Conservation (phyloP, 2,888 invertebrate genomes). For the Caenorhabditis zanzibari region DNA sequence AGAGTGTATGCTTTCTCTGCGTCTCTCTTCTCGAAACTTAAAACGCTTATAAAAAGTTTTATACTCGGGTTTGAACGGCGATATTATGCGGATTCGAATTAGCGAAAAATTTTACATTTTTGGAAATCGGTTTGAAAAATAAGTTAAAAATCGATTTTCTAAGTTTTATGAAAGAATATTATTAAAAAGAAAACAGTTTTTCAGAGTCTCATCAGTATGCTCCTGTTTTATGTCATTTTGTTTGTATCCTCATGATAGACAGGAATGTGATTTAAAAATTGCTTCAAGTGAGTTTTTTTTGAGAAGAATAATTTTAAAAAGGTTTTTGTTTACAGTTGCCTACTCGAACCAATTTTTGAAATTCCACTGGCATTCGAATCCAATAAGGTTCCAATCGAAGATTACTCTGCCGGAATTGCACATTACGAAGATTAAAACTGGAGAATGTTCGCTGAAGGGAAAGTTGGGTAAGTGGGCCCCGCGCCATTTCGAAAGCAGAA, state of each 20-base stretch:
- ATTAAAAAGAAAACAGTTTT: background rate
- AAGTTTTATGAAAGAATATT: no score
- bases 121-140: no score
- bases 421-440: slow-evolving; percentile 74
- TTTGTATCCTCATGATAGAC: slow-evolving; percentile 81
- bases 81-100: no score
- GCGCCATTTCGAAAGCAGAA: no score
- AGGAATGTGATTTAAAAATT: slow-evolving; percentile 78
- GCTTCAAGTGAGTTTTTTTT: slow-evolving; percentile 76
- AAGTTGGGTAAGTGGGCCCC: slow-evolving; percentile 79
- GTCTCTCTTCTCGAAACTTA: no score
- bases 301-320: no score
- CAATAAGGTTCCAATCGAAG: slow-evolving; percentile 73
- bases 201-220: slow-evolving; percentile 79
- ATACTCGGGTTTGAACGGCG: no score
- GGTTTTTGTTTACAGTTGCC: slow-evolving; percentile 73
- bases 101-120: no score
- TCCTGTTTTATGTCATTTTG: slow-evolving; percentile 83
- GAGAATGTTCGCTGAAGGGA: slow-evolving; percentile 77
- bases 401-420: slow-evolving; percentile 80
- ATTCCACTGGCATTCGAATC: slow-evolving; percentile 78
- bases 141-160: no score
- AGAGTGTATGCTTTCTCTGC: no score
- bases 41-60: no score
- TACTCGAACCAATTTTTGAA: slow-evolving; percentile 78